phyloP scores from a whole-genome alignment of 2,113 vertebrate species.

The Bothrops jararaca region DNA sequence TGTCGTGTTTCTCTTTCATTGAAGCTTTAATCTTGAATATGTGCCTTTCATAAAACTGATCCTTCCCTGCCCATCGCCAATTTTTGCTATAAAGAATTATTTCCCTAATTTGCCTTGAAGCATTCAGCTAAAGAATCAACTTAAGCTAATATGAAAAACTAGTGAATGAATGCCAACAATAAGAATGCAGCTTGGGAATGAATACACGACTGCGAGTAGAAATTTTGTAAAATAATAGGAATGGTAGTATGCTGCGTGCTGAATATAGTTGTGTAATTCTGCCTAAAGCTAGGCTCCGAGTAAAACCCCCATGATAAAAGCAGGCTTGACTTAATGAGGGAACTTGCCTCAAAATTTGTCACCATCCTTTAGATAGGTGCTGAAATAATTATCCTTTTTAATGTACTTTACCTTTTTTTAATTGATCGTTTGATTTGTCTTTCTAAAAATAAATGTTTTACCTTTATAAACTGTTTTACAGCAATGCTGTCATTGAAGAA shows the following conservation, averaged over 20 bases:
- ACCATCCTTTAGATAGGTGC: slow-evolving; percentile 16
- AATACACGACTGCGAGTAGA: slow-evolving; percentile 20
- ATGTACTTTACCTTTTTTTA: slow-evolving; percentile 43
- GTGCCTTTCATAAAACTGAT: slow-evolving; percentile 11
- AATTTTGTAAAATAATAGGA: slow-evolving; percentile 42
- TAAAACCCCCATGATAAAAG: slow-evolving; percentile 18
- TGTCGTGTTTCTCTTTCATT: not conserved
- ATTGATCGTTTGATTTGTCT: slow-evolving; percentile 37
- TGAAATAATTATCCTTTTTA: slow-evolving; percentile 43
- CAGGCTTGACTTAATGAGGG: slow-evolving; percentile 37
- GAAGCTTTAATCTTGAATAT: slow-evolving; percentile 38
- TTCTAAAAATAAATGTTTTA: slow-evolving; percentile 25
- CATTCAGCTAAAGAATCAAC: slow-evolving; percentile 15
- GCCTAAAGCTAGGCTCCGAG: slow-evolving; percentile 43
- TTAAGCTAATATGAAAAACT: slow-evolving; percentile 46
- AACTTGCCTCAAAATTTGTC: slow-evolving; percentile 24
- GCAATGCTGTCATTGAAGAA: not conserved
- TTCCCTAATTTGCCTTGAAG: not conserved
- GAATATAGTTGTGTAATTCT: not conserved
- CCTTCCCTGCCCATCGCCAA: not conserved
- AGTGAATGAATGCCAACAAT: slow-evolving; percentile 43
- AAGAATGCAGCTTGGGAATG: slow-evolving; percentile 45
- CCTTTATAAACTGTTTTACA: slow-evolving; percentile 42
- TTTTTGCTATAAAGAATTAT: not conserved
- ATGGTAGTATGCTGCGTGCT: slow-evolving; percentile 25